Base-by-base conservation (phyloP, 2,113 vertebrate genomes). In the Cygnus atratus region DNA sequence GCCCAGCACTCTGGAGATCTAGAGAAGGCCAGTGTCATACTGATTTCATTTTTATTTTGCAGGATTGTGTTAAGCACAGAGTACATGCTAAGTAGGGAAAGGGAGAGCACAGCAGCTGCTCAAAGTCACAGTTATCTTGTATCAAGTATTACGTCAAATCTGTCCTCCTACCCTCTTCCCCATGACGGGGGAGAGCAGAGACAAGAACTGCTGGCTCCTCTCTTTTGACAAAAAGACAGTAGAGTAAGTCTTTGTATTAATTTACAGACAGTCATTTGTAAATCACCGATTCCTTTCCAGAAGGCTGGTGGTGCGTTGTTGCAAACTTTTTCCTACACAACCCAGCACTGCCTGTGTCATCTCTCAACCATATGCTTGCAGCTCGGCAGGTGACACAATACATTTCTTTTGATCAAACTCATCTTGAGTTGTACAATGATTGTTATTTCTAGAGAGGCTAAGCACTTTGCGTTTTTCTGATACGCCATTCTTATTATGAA, bases 131-230 rank as follows among this genome's bases (percentile, higher is more conserved):
- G 67, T n/a, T 62, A 50, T 31, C n/a, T n/a, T 24, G 15, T 5
- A 10, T 16, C 1, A 1, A 44, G 21, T 46, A n/a, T 14, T 39
- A 57, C 0, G 0, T 28, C 41, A 39, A 57, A 50, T 28, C 33
- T 67, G 13, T 16, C 70, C 52, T 59, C 31, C 52, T 39, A 26
- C 41, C 39, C 28, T 35, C 31, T 78, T n/a, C 35, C 79, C 18
- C 43, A 17, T 4, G 21, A 39, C 9, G 18, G 41, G 43, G 19
- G 26, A 91, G 48, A 94, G 55, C 44, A 41, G 13, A 35, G 24
- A 39, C 29, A 43, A 43, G 31, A 66, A 59, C 13, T 80, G 28
- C 25, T 76, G 39, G 37, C 25, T 74, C 26, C 13, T 48, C 28
- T 29, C 35, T 46, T 68, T 6, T 15, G 39, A 75, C 25, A 52